These are phyloP conservation scores for Leistus spinibarbis DNA, from an alignment of 2,888 invertebrate species.

Conservation along the genomic window DNA sequence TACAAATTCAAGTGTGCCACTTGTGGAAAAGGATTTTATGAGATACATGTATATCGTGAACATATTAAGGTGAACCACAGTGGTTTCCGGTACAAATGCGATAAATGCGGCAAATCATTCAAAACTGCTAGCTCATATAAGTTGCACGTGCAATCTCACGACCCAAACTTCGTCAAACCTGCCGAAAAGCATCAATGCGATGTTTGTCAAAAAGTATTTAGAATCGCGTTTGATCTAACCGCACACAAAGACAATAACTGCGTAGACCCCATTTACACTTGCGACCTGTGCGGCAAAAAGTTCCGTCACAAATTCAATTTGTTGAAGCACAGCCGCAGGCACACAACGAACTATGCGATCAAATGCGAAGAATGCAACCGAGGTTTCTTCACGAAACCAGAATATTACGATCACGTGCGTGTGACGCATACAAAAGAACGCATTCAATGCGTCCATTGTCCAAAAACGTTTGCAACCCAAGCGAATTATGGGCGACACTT, in stretches of 20 bases:
- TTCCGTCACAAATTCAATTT: slow-evolving; percentile 54
- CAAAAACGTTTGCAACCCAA: slow-evolving; percentile 45
- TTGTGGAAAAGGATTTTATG: slow-evolving; percentile 58
- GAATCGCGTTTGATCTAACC: slow-evolving; percentile 62
- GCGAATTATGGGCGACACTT: slow-evolving; percentile 43
- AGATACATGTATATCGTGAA: slow-evolving; percentile 56
- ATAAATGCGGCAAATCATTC: slow-evolving; percentile 50
- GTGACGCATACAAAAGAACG: slow-evolving; percentile 47
- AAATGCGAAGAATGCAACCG: slow-evolving; percentile 47
- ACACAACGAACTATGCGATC: slow-evolving; percentile 58
- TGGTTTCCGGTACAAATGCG: slow-evolving; percentile 56
- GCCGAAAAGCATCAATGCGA: slow-evolving; percentile 60
- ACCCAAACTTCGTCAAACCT: slow-evolving; percentile 34
- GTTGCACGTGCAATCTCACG: background rate
- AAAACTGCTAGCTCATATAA: slow-evolving; percentile 12
- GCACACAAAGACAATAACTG: slow-evolving; percentile 62
- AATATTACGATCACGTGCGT: slow-evolving; percentile 43
- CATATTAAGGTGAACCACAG: slow-evolving; percentile 57
- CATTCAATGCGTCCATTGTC: slow-evolving; percentile 45
- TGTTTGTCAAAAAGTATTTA: slow-evolving; percentile 61
- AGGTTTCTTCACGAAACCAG: slow-evolving; percentile 43
- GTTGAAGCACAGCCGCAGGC: slow-evolving; percentile 57
- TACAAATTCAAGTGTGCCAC: slow-evolving; percentile 50
- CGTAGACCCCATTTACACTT: slow-evolving; percentile 59
- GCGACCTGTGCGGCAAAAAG: slow-evolving; percentile 62